Conservation (phyloP, 2,113 vertebrate species). For the Cranoglanis bouderius region DNA sequence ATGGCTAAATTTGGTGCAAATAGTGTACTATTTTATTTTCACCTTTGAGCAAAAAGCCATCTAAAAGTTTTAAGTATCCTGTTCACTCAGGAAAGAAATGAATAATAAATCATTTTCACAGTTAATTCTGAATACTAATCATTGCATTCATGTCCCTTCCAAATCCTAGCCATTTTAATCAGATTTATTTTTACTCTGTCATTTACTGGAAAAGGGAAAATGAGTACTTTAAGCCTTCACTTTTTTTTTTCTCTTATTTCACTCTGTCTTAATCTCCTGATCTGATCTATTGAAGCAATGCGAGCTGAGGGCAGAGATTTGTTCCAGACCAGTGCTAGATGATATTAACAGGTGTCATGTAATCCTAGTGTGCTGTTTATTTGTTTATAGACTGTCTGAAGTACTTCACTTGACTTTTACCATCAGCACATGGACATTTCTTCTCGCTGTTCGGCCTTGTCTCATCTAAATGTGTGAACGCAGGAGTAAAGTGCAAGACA, state of each 20-base stretch:
- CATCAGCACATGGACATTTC: not conserved
- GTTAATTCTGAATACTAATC: not conserved
- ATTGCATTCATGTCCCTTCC: not conserved
- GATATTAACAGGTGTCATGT: constrained; percentile 5
- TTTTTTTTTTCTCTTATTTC: not conserved
- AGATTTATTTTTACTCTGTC: not conserved
- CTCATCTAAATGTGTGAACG: not conserved
- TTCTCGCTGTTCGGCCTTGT: not conserved
- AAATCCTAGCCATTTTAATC: not conserved
- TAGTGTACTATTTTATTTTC: not conserved
- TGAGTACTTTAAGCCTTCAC: not conserved
- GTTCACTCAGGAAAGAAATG: not conserved
- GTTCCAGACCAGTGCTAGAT: constrained; percentile 3
- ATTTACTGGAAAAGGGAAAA: constrained; percentile 15
- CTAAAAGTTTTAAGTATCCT: not conserved
- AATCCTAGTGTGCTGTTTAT: constrained; percentile 11
- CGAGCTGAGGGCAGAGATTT: not conserved
- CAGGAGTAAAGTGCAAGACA: not conserved
- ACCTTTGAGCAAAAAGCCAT: not conserved
- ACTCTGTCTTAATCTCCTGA: constrained; percentile 7
- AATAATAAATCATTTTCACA: constrained; percentile 12
- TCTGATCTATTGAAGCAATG: constrained; percentile 5
- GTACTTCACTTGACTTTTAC: constrained; percentile 19
- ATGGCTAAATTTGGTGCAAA: not conserved
- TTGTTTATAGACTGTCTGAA: constrained; percentile 12